Percentiles rank a stretch among this genome's conserved stretches.
phyloP scores from a whole-genome alignment of 2,888 invertebrate genomes.

The Poecilus cupreus region DNA sequence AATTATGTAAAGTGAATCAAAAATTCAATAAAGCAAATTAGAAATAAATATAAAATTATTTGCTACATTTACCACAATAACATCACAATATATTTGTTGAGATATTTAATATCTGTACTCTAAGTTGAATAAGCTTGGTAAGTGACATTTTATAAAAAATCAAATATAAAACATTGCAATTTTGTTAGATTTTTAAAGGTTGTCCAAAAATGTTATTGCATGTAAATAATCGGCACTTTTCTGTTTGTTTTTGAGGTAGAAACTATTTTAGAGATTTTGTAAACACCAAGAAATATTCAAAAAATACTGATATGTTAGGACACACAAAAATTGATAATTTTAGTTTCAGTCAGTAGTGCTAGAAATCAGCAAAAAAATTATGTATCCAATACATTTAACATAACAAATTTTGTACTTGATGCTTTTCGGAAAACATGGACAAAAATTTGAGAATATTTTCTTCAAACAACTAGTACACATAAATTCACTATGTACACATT shows the following conservation, averaged over 20 bases:
- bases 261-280: slow-evolving; percentile 30
- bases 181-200: neutral
- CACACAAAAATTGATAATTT: slow-evolving; percentile 26
- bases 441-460: neutral
- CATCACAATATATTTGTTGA: slow-evolving; percentile 39
- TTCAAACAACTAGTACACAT: slow-evolving; percentile 5
- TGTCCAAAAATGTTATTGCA: slow-evolving; percentile 44
- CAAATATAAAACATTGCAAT: slow-evolving; percentile 21
- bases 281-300: slow-evolving; percentile 35
- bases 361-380: neutral
- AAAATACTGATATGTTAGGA: slow-evolving; percentile 51
- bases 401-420: neutral
- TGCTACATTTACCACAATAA: slow-evolving; percentile 32
- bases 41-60: slow-evolving; percentile 37
- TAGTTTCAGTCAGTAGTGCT: slow-evolving; percentile 17
- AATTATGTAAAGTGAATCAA: slow-evolving; percentile 9
- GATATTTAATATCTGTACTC: slow-evolving; percentile 26
- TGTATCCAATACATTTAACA: neutral
- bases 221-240: slow-evolving; percentile 48
- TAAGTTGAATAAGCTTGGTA: slow-evolving; percentile 24
- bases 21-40: slow-evolving; percentile 7
- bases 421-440: neutral
- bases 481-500: slow-evolving; percentile 15
- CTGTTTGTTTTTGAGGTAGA: slow-evolving; percentile 45
- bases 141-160: slow-evolving; percentile 19